Conservation (phyloP, 2,888 invertebrate species). For the Drosophila quinaria region DNA sequence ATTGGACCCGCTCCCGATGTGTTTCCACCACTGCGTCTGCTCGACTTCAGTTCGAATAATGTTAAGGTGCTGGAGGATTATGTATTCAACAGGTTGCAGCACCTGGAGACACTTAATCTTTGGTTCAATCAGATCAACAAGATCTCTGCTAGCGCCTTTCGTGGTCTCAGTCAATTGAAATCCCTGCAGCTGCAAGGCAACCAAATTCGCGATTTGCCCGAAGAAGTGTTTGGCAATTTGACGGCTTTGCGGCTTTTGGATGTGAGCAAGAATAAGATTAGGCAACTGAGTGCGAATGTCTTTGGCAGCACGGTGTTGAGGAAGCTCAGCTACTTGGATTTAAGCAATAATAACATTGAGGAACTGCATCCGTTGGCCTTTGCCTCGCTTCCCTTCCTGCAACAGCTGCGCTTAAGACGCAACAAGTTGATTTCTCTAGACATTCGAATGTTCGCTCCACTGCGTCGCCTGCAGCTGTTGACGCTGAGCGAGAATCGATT, state of each 20-base stretch:
- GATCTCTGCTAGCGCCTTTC: slow-evolving; percentile 66
- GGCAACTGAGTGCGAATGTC: slow-evolving; percentile 52
- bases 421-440: slow-evolving; percentile 77
- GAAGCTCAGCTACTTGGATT: slow-evolving; percentile 64
- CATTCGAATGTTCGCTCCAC: slow-evolving; percentile 76
- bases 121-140: slow-evolving; percentile 72
- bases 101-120: slow-evolving; percentile 74
- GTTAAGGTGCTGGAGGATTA: slow-evolving; percentile 57
- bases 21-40: slow-evolving; percentile 46
- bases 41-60: slow-evolving; percentile 82
- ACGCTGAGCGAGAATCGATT: slow-evolving; percentile 80
- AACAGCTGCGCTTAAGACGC: slow-evolving; percentile 74
- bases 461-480: slow-evolving; percentile 75
- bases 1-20: slow-evolving; percentile 50
- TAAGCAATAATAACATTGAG: slow-evolving; percentile 74
- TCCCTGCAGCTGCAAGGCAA: slow-evolving; percentile 76
- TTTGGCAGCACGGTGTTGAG: slow-evolving; percentile 71
- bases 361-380: slow-evolving; percentile 75
- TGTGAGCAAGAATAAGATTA: slow-evolving; percentile 74
- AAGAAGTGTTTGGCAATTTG: slow-evolving; percentile 73
- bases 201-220: slow-evolving; percentile 67
- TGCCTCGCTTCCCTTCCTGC: slow-evolving; percentile 70
- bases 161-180: slow-evolving; percentile 64
- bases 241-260: slow-evolving; percentile 70
- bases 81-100: slow-evolving; percentile 67